Evolutionary conservation across 2,888 invertebrate species (phyloP), one percentile per base, ranked within the genome.

Genomic region (Nipponacmea schrenckii): DNA sequence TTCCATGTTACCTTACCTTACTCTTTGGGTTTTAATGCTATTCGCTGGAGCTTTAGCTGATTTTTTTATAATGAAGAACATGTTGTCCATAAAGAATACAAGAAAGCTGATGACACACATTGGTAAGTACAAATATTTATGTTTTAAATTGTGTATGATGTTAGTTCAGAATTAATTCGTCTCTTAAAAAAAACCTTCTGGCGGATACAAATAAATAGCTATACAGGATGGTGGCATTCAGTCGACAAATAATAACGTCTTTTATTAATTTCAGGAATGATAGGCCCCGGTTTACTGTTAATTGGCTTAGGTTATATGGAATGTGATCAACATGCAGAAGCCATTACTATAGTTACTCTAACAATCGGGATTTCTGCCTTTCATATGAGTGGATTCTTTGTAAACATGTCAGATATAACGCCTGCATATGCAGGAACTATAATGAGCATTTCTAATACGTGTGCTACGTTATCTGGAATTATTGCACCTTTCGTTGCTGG

Each of bases 251-350:
- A 48, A 15, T 48, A n/a, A 5, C 48, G 15, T 48, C 48, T 7
- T 56, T 20, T 56, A 24, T 56, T 10, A 3, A 39, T 74, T 72
- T 3, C 79, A 84, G 84, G 81, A 20, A 71, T 79, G 66, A 2
- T 82, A 14, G 74, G 77, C 8, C 81, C 85, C 0, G 84, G 81
- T 0, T 69, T 78, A 1, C 69, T 80, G 20, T 73, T 85, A 39
- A 68, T 83, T 24, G 75, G 67, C 14, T 76, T 85, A 50, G 80
- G 82, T 24, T 85, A 79, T 68, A 67, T 84, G 68, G 81, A 82
- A 71, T 83, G 83, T 68, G 73, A 71, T 1, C 77, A 80, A 48
- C 63, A 79, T 8, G 70, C 27, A 14, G 66, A 78, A 10, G 85
- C 81, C 8, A 76, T 85, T 39, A 74, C 69, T 3, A 64, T 85